Evolutionary conservation across 1,140 invertebrate species (phyloP).

Genomic region (Trialeurodes vaporariorum): DNA sequence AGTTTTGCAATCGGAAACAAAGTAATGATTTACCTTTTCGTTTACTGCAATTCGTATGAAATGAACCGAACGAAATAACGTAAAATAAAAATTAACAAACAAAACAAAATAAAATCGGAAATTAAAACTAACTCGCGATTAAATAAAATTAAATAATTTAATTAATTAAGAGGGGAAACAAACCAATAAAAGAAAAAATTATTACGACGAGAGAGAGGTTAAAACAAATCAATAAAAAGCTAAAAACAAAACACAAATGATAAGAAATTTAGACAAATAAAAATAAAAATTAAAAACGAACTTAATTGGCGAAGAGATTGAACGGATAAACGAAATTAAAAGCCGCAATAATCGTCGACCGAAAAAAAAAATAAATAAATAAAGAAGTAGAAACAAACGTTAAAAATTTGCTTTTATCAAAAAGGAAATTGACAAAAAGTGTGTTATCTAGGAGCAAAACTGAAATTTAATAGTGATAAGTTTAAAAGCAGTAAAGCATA

Average conservation of each 20-base stretch:
- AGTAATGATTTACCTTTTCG: too few relatives aligned
- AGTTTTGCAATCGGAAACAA: too few relatives aligned
- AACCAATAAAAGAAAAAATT: not conserved
- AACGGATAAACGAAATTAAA: not conserved
- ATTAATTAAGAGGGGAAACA: not conserved
- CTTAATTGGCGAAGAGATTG: too few relatives aligned
- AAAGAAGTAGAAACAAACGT: too few relatives aligned
- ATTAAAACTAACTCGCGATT: not conserved
- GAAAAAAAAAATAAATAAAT: too few relatives aligned
- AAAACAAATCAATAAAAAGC: too few relatives aligned
- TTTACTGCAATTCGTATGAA: too few relatives aligned
- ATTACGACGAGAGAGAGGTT: not conserved
- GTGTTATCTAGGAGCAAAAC: not conserved
- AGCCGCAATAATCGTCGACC: not conserved
- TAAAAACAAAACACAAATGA: constrained; percentile 1
- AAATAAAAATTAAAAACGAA: not conserved
- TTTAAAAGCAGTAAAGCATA: not conserved
- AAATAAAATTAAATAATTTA: too few relatives aligned
- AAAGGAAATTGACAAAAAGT: not conserved
- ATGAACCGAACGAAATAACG: not conserved
- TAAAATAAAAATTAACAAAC: not conserved
- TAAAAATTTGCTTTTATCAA: too few relatives aligned
- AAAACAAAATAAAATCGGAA: not conserved
- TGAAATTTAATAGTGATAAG: constrained; percentile 1
- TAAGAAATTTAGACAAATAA: not conserved